These are phyloP conservation scores for Vulpes vulpes DNA, from an alignment of 2,113 vertebrate genomes.

Conservation along the genomic window DNA sequence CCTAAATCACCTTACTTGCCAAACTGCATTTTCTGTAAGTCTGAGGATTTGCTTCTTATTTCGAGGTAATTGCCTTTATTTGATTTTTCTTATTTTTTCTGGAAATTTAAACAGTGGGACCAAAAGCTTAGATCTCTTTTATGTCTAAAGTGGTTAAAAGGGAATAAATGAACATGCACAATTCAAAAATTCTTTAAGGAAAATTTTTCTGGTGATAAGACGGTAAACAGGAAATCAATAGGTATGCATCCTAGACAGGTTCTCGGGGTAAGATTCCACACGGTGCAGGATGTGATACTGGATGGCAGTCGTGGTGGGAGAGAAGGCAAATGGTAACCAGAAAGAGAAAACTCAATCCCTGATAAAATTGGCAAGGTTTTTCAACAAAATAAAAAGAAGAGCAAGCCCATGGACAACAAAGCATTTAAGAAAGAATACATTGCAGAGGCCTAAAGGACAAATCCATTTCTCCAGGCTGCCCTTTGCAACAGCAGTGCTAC, in stretches of 20 bases:
- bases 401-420: neutral
- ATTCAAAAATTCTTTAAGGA: neutral
- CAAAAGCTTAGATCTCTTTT: neutral
- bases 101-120: neutral
- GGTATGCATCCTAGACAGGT: too few species aligned
- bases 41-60: neutral
- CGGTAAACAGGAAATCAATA: neutral
- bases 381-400: neutral
- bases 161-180: neutral
- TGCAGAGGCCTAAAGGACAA: neutral
- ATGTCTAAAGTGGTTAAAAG: neutral
- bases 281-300: fast-evolving
- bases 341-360: neutral
- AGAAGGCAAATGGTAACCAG: neutral
- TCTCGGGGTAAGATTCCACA: neutral
- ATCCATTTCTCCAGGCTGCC: neutral
- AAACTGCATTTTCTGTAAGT: neutral
- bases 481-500: neutral
- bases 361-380: neutral
- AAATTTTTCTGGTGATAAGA: neutral
- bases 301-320: neutral
- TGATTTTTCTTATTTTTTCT: neutral
- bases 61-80: neutral
- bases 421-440: neutral
- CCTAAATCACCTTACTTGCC: neutral